Percentiles rank a stretch among this genome's conserved stretches.
These are phyloP conservation scores for Drosophila novamexicana DNA, from an alignment of 1,140 invertebrate genomes.

Conservation along the genomic window DNA sequence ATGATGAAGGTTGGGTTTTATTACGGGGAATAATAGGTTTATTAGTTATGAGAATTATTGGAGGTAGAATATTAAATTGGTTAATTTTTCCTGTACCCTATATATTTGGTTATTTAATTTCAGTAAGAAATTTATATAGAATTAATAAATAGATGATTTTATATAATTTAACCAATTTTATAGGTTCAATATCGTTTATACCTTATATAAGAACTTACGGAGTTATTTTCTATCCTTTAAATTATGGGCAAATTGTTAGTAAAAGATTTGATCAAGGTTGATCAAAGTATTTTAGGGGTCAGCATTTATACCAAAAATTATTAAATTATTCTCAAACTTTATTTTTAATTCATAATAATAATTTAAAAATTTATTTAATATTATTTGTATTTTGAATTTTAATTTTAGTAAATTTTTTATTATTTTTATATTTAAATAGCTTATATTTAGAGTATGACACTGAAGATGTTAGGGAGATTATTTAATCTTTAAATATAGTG, in stretches of 20 bases:
- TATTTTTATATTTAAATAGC: slow-evolving; percentile 86
- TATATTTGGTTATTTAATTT: slow-evolving; percentile 49
- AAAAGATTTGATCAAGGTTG: slow-evolving; percentile 84
- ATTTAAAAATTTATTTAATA: slow-evolving; percentile 85
- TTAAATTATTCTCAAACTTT: slow-evolving; percentile 55
- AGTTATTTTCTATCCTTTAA: too few species aligned
- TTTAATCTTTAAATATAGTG: slow-evolving; percentile 69
- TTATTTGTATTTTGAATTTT: slow-evolving; percentile 84
- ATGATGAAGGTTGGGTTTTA: slow-evolving; percentile 85
- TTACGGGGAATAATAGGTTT: slow-evolving; percentile 85
- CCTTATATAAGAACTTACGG: too few species aligned
- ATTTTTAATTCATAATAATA: slow-evolving; percentile 81
- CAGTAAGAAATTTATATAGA: too few species aligned
- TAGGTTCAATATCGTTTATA: too few species aligned
- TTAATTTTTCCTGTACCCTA: slow-evolving; percentile 84
- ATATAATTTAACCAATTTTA: slow-evolving; percentile 80
- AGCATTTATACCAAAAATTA: slow-evolving; percentile 76
- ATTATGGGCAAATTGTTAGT: too few species aligned
- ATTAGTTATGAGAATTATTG: slow-evolving; percentile 85
- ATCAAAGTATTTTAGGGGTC: slow-evolving; percentile 84
- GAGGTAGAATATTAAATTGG: slow-evolving; percentile 84
- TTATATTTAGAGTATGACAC: slow-evolving; percentile 86
- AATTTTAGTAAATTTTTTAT: slow-evolving; percentile 83
- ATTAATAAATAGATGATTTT: slow-evolving; percentile 31
- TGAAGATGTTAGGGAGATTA: slow-evolving; percentile 86